Evolutionary conservation across 2,888 invertebrate species (phyloP), one percentile per base, ranked within the genome.

Genomic region (Alcis repandata): DNA sequence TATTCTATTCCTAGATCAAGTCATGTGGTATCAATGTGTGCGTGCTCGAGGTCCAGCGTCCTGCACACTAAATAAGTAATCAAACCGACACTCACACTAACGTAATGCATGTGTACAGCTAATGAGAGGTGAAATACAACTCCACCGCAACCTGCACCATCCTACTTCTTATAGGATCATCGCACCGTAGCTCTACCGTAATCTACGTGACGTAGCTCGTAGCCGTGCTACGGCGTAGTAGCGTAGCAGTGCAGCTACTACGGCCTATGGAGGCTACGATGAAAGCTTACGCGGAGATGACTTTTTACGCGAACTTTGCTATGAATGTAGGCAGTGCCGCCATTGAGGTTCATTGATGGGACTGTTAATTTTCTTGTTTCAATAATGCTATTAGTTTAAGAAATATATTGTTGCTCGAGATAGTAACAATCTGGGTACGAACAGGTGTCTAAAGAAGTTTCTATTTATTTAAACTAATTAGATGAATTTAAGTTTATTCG

Each of bases 171-270:
- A 15, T 8, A 15, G 10, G 32, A 15, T 15, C 9, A 10, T 17
- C 27, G 15, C 2, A 38, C 19, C 20, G 36, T 51, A 33, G 33
- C 49, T 33, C 49, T 17, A 33, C 15, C 85, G 85, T 84, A 80
- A 81, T 82, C 76, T 81, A 80, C 84, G 85, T 85, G 80, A 81
- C 85, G 80, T 80, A 78, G 82, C 78, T 73, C 79, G 84, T 86
- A 86, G 84, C 70, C 73, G 61, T 48, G 70, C 90, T 90, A 89
- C 90, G 86, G 58, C 84, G 84, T 70, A 62, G 64, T 62, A 57
- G 27, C 75, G 63, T 80, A 70, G 72, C 56, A n/a, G 19, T 82
- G 84, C 67, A 70, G 61, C 69, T 59, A 56, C 53, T 53, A 53
- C 56, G 56, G 45, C 32, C 43, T 56, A 56, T 32, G 56, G 19